These are phyloP conservation scores for Rhorus exstirpatorius DNA, from an alignment of 2,888 invertebrate species.

Conservation along the genomic window DNA sequence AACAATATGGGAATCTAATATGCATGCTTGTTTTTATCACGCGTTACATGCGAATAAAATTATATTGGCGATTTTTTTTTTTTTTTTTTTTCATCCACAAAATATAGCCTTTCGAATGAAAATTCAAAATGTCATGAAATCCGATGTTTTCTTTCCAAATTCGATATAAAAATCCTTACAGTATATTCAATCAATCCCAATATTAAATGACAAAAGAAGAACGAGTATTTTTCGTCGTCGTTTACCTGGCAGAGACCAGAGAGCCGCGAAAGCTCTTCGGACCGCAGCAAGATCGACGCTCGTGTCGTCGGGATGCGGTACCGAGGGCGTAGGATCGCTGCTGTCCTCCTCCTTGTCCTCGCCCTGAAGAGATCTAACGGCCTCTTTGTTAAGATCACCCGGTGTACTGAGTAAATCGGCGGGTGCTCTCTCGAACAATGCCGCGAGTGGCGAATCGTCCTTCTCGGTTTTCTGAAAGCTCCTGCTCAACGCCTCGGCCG, in stretches of 20 bases:
- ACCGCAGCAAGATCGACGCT: constrained; percentile 91
- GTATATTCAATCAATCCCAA: no score
- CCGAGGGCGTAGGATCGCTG: constrained; percentile 86
- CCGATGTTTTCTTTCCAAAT: no score
- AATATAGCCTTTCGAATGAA: no score
- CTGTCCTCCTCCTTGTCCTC: constrained; percentile 97
- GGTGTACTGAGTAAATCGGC: constrained; percentile 85
- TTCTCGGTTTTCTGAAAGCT: constrained; percentile 89
- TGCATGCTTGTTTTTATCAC: no score
- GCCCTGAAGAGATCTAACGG: constrained; percentile 90
- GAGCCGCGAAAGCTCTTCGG: constrained; percentile 89
- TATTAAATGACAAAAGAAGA: no score
- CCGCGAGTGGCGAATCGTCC: constrained; percentile 86
- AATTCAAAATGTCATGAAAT: no score
- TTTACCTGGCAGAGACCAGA: constrained; percentile 85
- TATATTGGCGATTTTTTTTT: no score
- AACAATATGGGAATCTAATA: no score
- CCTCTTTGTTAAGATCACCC: constrained; percentile 90
- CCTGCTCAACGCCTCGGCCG: constrained; percentile 90
- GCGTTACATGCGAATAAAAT: no score
- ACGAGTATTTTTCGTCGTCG: no score
- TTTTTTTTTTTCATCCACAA: no score
- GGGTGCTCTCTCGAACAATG: constrained; percentile 87
- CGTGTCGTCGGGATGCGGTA: constrained; percentile 83
- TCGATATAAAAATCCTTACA: no score